Percentiles rank a stretch among this genome's conserved stretches.
Evolutionary conservation across 2,888 invertebrate species (phyloP).

Genomic region (Leptopterna dolabrata): DNA sequence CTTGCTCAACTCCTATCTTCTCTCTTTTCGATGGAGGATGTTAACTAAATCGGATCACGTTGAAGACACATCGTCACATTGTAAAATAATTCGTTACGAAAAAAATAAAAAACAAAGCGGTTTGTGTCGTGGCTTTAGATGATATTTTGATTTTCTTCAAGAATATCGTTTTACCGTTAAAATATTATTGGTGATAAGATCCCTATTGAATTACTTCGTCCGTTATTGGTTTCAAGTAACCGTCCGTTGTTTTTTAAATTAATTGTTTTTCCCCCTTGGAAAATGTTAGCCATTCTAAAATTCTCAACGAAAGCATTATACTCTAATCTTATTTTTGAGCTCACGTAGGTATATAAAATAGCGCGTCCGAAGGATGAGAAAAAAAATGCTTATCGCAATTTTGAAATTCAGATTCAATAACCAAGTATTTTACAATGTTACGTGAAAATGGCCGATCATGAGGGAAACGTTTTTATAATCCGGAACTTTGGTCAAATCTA

Average conservation of each 20-base stretch:
- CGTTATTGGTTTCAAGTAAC: constrained; percentile 11
- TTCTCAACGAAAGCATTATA: not conserved
- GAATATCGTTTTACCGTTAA: not conserved
- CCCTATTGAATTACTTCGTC: not conserved
- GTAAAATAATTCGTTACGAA: constrained; percentile 20
- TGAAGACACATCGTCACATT: not conserved
- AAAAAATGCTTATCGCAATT: not conserved
- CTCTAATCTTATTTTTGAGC: constrained; percentile 39
- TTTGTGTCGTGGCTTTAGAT: not conserved
- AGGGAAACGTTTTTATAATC: not conserved
- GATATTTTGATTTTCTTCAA: not conserved
- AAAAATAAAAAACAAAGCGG: not conserved
- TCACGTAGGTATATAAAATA: constrained; percentile 20
- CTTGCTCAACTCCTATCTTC: too few species aligned
- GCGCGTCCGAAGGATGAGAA: not conserved
- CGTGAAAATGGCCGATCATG: constrained; percentile 21
- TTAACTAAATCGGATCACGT: not conserved
- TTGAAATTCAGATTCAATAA: not conserved
- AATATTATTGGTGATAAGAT: not conserved
- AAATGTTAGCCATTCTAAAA: not conserved
- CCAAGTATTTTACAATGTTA: constrained; percentile 23
- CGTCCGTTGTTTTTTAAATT: too few species aligned
- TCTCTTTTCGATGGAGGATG: too few species aligned
- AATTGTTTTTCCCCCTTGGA: not conserved
- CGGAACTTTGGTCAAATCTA: constrained; percentile 41